Conservation (phyloP, 1,140 invertebrate genomes). For the Ylistrum balloti region DNA sequence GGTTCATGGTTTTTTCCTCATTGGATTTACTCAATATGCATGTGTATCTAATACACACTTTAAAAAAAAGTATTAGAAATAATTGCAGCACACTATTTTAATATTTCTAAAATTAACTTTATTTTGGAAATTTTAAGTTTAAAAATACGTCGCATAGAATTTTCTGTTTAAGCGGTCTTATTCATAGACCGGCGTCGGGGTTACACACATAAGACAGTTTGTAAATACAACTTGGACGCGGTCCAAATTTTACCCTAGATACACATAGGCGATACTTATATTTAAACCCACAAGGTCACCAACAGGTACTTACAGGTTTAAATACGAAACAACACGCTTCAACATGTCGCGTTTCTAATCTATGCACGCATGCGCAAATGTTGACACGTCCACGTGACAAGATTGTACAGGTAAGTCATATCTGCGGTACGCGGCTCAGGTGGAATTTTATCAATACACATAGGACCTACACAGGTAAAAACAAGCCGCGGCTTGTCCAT, state of each 20-base stretch:
- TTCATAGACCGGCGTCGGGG: background rate
- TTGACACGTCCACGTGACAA: constrained; percentile 37
- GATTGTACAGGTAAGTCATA: constrained; percentile 28
- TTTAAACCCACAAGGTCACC: constrained; percentile 36
- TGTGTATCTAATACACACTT: too few relatives aligned
- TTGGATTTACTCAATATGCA: too few relatives aligned
- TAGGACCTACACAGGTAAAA: constrained; percentile 12
- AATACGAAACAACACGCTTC: constrained; percentile 33
- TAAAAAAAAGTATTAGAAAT: too few relatives aligned
- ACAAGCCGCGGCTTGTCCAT: background rate
- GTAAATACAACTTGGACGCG: constrained; percentile 32
- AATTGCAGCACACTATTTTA: background rate
- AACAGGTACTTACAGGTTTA: constrained; percentile 4
- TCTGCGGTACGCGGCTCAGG: constrained; percentile 29
- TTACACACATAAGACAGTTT: background rate
- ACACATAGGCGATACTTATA: constrained; percentile 5
- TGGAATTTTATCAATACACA: constrained; percentile 39
- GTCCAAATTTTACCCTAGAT: background rate
- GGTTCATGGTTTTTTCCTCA: too few relatives aligned
- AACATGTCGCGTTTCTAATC: constrained; percentile 18
- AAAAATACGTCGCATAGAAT: background rate
- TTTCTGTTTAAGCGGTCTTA: background rate
- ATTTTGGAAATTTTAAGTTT: background rate
- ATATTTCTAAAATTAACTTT: background rate
- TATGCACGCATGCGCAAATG: constrained; percentile 6